Evolutionary conservation across 2,113 vertebrate genomes (phyloP).

Genomic region (Etheostoma cragini): DNA sequence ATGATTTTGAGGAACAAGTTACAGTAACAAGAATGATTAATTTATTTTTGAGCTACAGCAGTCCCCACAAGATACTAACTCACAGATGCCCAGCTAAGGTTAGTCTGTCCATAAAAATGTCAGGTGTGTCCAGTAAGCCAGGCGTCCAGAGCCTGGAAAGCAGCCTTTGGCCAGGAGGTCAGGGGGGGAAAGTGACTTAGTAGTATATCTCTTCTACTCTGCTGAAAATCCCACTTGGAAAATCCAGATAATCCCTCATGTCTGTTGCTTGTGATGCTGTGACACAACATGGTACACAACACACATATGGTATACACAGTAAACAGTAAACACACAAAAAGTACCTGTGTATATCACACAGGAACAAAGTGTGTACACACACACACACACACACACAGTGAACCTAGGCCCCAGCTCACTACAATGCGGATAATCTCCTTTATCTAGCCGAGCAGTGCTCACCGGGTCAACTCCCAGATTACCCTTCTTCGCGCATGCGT

Average conservation of each 20-base stretch:
- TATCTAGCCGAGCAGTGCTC: slow-evolving; percentile 64
- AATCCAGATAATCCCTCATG: slow-evolving; percentile 74
- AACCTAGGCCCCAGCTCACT: slow-evolving; percentile 25
- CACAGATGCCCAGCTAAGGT: neutral
- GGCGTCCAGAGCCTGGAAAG: slow-evolving; percentile 12
- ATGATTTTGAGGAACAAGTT: neutral
- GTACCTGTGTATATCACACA: slow-evolving; percentile 8
- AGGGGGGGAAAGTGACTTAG: slow-evolving; percentile 54
- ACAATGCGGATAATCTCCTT: slow-evolving; percentile 76
- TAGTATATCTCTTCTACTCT: slow-evolving; percentile 51
- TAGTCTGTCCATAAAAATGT: slow-evolving; percentile 5
- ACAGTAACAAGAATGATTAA: neutral
- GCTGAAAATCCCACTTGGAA: slow-evolving; percentile 63
- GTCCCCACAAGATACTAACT: slow-evolving; percentile 10
- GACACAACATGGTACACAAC: slow-evolving; percentile 24
- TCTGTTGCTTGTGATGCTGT: slow-evolving; percentile 38
- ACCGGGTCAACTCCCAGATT: slow-evolving; percentile 72
- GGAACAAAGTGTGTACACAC: neutral
- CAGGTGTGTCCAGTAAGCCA: slow-evolving; percentile 40
- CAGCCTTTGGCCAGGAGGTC: slow-evolving; percentile 38
- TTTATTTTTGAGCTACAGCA: neutral
- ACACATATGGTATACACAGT: neutral
- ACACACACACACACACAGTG: slow-evolving; percentile 16
- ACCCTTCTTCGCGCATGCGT: slow-evolving; percentile 37
- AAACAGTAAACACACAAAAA: slow-evolving; percentile 21